phyloP scores from a whole-genome alignment of 1,140 invertebrate species.

The Bombus superbus region DNA sequence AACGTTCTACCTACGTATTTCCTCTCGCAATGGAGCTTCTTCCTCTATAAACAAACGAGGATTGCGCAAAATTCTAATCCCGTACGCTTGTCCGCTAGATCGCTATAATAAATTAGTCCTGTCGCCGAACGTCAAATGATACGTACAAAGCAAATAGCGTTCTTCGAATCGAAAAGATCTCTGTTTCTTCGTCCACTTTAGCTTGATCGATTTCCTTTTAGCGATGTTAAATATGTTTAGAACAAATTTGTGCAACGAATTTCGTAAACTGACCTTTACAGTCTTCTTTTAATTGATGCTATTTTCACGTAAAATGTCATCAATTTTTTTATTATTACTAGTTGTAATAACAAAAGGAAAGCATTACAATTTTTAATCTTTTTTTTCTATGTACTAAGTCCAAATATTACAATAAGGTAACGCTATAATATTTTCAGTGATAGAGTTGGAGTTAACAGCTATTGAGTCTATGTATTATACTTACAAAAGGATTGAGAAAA shows the following conservation, averaged over 20 bases:
- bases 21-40: background rate
- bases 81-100: background rate
- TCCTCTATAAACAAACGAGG: background rate
- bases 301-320: conserved; percentile 1
- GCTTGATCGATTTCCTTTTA: background rate
- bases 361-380: too few species aligned
- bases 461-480: too few species aligned
- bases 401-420: background rate
- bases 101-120: background rate
- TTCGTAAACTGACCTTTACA: background rate
- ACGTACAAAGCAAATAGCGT: background rate
- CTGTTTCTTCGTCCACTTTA: background rate
- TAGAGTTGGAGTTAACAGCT: too few species aligned
- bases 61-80: conserved; percentile 19
- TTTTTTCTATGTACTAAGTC: too few species aligned
- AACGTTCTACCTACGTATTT: background rate
- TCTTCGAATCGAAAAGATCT: background rate
- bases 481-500: too few species aligned
- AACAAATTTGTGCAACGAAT: background rate
- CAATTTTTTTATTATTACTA: background rate
- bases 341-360: background rate
- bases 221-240: background rate
- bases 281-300: background rate
- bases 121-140: background rate
- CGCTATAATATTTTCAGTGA: too few species aligned